Evolutionary conservation across 2,113 vertebrate genomes (phyloP).

Genomic region (Notothenia rossii): DNA sequence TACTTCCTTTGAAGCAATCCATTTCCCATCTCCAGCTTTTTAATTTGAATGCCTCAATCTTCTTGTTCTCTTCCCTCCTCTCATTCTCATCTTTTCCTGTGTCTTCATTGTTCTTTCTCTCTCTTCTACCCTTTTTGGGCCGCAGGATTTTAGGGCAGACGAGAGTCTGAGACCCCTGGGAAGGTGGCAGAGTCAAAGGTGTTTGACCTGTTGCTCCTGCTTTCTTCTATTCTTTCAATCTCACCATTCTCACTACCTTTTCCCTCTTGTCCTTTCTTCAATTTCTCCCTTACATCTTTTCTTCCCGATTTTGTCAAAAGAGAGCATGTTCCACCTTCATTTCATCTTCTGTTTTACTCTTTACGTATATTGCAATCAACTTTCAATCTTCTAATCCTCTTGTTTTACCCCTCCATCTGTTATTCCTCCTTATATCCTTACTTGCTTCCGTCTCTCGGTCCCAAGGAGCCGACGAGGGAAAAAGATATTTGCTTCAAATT

Average conservation of each 20-base stretch:
- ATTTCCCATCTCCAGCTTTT: conserved; percentile 22
- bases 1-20: conserved; percentile 17
- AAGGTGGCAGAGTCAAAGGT: too few relatives aligned
- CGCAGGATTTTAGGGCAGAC: conserved; percentile 1
- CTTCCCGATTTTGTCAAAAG: conserved; percentile 13
- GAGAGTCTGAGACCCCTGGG: background rate
- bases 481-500: conserved; percentile 55
- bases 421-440: conserved; percentile 38
- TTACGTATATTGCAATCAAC: conserved; percentile 32
- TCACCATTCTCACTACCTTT: background rate
- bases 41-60: conserved; percentile 4
- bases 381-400: conserved; percentile 33
- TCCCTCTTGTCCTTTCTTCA: background rate
- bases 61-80: background rate
- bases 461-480: conserved; percentile 46
- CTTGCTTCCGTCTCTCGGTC: conserved; percentile 47
- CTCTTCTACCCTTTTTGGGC: background rate
- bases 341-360: conserved; percentile 31
- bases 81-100: background rate
- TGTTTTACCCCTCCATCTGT: conserved; percentile 55
- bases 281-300: background rate
- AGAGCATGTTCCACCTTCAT: conserved; percentile 18
- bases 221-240: background rate
- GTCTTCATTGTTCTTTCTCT: background rate
- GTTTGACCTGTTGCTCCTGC: background rate